phyloP scores from a whole-genome alignment of 1,140 invertebrate species.

The Bombus sibiricus region DNA sequence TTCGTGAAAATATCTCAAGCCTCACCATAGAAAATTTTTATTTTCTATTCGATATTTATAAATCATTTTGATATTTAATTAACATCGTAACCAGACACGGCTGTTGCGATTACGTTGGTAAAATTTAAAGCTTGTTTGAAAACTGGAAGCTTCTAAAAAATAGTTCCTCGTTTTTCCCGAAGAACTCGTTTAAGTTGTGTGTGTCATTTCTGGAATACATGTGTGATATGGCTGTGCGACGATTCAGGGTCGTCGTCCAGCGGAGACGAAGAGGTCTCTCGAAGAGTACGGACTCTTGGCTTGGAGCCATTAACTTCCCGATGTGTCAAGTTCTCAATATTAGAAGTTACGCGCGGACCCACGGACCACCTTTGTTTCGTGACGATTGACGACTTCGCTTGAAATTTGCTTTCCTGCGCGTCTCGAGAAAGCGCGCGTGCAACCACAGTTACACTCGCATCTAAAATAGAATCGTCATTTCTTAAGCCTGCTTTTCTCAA shows the following conservation, averaged over 20 bases:
- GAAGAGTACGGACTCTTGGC: constrained; percentile 55
- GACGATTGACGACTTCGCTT: neutral
- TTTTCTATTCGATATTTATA: neutral
- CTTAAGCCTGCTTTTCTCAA: neutral
- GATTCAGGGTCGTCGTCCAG: constrained; percentile 65
- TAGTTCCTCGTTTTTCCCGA: neutral
- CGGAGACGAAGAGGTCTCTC: constrained; percentile 34
- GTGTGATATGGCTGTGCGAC: neutral
- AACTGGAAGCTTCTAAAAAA: neutral
- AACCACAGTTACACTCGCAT: too few relatives aligned
- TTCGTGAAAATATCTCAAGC: too few relatives aligned
- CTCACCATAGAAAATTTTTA: neutral
- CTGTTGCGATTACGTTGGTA: too few relatives aligned
- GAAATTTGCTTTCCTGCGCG: neutral
- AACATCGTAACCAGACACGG: too few relatives aligned
- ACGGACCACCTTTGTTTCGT: constrained; percentile 34
- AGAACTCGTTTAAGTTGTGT: neutral
- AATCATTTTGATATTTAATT: too few relatives aligned
- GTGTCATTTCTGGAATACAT: neutral
- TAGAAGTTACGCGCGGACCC: constrained; percentile 54
- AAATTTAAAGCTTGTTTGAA: too few relatives aligned
- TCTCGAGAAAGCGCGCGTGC: neutral
- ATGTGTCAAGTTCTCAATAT: constrained; percentile 72
- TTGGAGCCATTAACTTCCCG: constrained; percentile 62
- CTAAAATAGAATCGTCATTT: constrained; percentile 10